Base-by-base conservation (phyloP, 2,797 vertebrate species). In the Pipistrellus nathusii region DNA sequence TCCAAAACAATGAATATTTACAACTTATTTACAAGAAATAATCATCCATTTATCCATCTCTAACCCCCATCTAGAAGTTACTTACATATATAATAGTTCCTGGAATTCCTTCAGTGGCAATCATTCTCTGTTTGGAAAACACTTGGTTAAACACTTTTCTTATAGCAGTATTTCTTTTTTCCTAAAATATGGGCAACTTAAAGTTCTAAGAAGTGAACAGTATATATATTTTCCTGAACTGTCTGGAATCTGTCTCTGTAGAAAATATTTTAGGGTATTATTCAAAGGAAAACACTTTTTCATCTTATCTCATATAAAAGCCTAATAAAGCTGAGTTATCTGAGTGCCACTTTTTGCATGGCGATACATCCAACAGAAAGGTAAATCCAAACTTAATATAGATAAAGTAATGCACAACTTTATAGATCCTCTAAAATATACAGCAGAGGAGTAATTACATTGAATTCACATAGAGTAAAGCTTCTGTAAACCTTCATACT, bases 371-470 rank as follows among this genome's bases (percentile, higher is more conserved):
- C 13, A 91, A 51, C 15, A 59, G 44, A 87, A 95, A 93, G 44
- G 69, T 10, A 87, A 95, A 88, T 44, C 6, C 20, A 75, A 87
- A 95, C 15, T 82, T 95, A 75, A 81, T 72, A 80, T 86, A 78
- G 62, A 48, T 20, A 77, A 81, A 95, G 11, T n/a, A 91, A 84
- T 83, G 38, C 9, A 41, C 27, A 48, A 55, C 30, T 76, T 94
- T 73, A 77, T 68, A 32, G 4, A 93, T 51, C 5, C 20, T 72
- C 46, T 88, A 85, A 94, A 87, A 82, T 59, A 88, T 13, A 30
- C 4, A 66, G 20, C 32, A 91, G 20, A 87, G 6, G 59, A n/a
- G 2, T 73, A 78, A 91, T 51, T 80, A 27, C 8, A 48, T 75
- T 71, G 44, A 62, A 62, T 72, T 84, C 90, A 48, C 32, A 51